Conservation (phyloP, 2,888 invertebrate species). For the Euzetes globulus region DNA sequence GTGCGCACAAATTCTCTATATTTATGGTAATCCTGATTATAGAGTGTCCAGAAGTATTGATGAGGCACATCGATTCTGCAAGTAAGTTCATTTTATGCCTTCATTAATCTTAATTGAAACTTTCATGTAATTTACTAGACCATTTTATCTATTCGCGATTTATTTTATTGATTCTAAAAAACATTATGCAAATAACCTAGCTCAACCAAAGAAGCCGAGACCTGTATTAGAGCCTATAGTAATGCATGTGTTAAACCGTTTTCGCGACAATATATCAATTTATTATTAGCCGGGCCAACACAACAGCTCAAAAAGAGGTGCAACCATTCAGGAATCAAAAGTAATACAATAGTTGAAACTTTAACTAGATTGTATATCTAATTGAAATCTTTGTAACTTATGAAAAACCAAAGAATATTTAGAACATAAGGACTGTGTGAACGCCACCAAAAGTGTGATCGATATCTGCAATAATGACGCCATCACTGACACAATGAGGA, state of each 20-base stretch:
- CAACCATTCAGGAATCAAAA: constrained; percentile 26
- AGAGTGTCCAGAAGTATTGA: constrained; percentile 26
- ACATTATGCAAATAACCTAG: constrained; percentile 2
- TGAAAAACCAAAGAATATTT: constrained; percentile 27
- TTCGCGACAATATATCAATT: constrained; percentile 35
- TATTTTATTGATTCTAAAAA: background rate
- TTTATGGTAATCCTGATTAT: constrained; percentile 34
- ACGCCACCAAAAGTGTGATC: constrained; percentile 32
- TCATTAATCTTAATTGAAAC: background rate
- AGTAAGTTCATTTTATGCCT: constrained; percentile 32
- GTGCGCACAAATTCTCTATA: constrained; percentile 34
- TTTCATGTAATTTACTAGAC: background rate
- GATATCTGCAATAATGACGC: constrained; percentile 34
- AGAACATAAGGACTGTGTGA: constrained; percentile 32
- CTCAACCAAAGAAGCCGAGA: constrained; percentile 32
- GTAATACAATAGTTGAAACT: background rate
- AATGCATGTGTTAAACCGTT: constrained; percentile 36
- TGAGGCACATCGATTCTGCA: constrained; percentile 33
- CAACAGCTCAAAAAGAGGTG: constrained; percentile 32
- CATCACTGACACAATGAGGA: constrained; percentile 33
- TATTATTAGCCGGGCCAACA: constrained; percentile 35
- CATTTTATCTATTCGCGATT: background rate
- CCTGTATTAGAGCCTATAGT: constrained; percentile 30
- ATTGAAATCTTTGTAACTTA: background rate
- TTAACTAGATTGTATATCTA: background rate